Conservation (phyloP, 2,113 vertebrate genomes). For the Chunga burmeisteri region DNA sequence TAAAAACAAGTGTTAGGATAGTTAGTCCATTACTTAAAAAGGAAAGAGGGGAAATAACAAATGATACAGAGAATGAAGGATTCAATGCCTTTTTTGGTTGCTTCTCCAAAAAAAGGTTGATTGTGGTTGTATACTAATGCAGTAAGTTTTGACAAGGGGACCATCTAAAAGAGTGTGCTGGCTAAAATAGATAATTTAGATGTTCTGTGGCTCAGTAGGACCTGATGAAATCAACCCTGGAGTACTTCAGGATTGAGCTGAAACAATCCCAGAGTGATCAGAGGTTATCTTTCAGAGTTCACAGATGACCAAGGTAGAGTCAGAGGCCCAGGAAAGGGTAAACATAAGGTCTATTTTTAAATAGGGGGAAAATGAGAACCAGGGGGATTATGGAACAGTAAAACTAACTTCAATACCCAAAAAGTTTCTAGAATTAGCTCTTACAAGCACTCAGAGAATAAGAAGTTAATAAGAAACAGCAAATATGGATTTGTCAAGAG, state of each 20-base stretch:
- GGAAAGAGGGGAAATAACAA: conserved; percentile 39
- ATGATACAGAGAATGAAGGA: neutral
- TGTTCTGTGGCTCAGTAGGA: conserved; percentile 43
- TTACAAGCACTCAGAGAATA: conserved; percentile 60
- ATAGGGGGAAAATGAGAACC: conserved; percentile 48
- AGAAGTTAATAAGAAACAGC: conserved; percentile 62
- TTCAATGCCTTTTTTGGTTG: conserved; percentile 53
- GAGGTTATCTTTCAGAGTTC: conserved; percentile 57
- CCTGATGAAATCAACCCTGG: conserved; percentile 48
- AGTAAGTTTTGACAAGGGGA: conserved; percentile 42
- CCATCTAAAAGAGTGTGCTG: conserved; percentile 25
- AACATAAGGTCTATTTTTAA: conserved; percentile 48
- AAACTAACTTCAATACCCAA: conserved; percentile 47
- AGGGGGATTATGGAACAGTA: conserved; percentile 55
- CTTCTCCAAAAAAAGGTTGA: neutral
- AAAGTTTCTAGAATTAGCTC: conserved; percentile 59
- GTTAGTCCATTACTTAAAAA: neutral
- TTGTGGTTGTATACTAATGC: neutral
- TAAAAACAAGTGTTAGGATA: neutral
- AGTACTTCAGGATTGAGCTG: conserved; percentile 12
- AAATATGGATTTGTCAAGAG: conserved; percentile 46
- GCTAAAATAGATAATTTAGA: conserved; percentile 38
- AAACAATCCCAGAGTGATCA: conserved; percentile 24
- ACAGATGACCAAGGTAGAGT: conserved; percentile 53
- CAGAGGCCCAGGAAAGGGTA: conserved; percentile 57